Evolutionary conservation across 2,113 vertebrate species (phyloP).

Genomic region (Cariama cristata): DNA sequence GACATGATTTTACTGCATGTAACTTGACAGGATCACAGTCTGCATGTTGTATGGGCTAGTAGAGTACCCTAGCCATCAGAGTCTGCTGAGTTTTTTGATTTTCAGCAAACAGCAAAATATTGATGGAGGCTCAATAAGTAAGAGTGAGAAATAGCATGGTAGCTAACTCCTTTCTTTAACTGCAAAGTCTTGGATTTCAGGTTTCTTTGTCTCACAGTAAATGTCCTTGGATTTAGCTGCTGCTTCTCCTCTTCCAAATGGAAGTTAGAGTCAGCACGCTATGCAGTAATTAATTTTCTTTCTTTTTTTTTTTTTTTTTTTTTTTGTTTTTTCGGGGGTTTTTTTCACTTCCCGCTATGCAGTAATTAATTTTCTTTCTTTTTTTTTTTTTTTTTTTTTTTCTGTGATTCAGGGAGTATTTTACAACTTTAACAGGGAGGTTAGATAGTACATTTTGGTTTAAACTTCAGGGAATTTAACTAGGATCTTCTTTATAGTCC

Average conservation of each 20-base stretch:
- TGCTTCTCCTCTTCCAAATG: neutral
- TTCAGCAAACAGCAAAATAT: neutral
- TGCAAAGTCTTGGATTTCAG: neutral
- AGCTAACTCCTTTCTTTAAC: neutral
- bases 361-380: neutral
- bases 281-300: neutral
- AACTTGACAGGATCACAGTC: neutral
- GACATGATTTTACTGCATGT: neutral
- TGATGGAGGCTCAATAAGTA: neutral
- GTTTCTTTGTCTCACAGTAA: neutral
- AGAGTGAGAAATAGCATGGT: neutral
- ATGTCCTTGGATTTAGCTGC: neutral
- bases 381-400: neutral
- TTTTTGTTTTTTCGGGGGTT: too few species aligned
- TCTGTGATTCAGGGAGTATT: neutral
- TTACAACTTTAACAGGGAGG: neutral
- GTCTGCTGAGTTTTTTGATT: neutral
- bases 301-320: neutral
- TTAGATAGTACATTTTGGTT: neutral
- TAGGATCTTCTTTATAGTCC: neutral
- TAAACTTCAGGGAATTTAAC: neutral
- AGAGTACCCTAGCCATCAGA: neutral
- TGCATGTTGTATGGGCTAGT: neutral
- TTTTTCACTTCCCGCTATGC: too few species aligned
- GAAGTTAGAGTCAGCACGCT: neutral